These are phyloP conservation scores for Psittacus erithacus DNA, from an alignment of 2,113 vertebrate species.

Conservation along the genomic window DNA sequence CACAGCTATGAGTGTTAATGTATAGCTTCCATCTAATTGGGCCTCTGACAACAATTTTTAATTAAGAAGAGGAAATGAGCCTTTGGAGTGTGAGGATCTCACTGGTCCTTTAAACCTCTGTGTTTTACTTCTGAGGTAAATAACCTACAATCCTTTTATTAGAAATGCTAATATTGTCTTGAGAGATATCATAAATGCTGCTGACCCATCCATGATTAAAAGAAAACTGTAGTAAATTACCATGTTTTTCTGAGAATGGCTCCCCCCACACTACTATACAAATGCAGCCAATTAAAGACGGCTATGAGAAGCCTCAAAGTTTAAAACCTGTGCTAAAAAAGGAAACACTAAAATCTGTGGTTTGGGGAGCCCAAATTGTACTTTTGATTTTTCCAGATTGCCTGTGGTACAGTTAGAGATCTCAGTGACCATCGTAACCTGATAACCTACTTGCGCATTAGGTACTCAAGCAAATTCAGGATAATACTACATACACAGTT, in stretches of 20 bases:
- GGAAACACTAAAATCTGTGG: rapidly evolving
- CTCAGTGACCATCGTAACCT: not conserved
- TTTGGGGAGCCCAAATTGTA: not conserved
- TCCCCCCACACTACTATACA: not conserved
- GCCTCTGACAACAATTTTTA: not conserved
- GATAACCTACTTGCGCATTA: not conserved
- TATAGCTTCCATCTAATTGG: not conserved
- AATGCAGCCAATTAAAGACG: not conserved
- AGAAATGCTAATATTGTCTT: not conserved
- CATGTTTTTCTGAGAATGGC: not conserved
- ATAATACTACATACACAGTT: no score
- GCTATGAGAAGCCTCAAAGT: not conserved
- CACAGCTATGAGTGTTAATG: not conserved
- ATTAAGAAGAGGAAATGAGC: not conserved
- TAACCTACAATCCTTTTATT: not conserved
- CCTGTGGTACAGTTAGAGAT: not conserved
- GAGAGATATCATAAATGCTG: not conserved
- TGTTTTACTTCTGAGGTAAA: not conserved
- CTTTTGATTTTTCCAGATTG: not conserved
- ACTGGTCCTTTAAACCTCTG: not conserved
- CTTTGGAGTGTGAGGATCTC: not conserved
- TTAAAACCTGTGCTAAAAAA: not conserved
- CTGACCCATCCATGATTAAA: not conserved
- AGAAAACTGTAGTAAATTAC: not conserved
- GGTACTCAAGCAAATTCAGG: not conserved